Conservation (phyloP, 2,888 invertebrate species). For the Plagodis pulveraria region DNA sequence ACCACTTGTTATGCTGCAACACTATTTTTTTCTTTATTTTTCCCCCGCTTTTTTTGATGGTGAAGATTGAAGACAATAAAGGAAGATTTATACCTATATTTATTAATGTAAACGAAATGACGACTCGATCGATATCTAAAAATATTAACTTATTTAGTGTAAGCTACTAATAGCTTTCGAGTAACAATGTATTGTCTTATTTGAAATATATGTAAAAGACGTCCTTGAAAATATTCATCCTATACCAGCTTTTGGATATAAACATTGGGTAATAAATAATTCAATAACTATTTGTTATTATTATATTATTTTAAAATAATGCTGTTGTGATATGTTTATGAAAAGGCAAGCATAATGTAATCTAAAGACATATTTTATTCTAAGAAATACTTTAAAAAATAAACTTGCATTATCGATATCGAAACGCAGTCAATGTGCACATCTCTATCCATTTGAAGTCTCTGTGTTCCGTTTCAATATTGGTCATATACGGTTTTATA, state of each 20-base stretch:
- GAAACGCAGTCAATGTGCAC: too few species aligned
- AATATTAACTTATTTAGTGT: constrained; percentile 75
- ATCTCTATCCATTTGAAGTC: too few species aligned
- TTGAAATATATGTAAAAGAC: constrained; percentile 53
- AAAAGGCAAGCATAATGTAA: too few species aligned
- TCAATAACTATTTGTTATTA: neutral
- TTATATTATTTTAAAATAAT: neutral
- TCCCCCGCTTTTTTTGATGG: constrained; percentile 72
- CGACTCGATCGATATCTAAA: constrained; percentile 75
- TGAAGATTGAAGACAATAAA: constrained; percentile 83
- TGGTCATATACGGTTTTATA: too few species aligned
- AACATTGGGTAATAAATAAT: constrained; percentile 26
- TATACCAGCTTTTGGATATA: constrained; percentile 51
- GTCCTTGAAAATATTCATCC: constrained; percentile 44
- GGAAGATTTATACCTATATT: constrained; percentile 82
- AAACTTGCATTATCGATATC: too few species aligned
- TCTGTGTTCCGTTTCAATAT: too few species aligned
- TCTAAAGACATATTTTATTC: too few species aligned
- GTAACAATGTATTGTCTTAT: constrained; percentile 51
- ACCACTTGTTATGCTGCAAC: constrained; percentile 63
- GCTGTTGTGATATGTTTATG: neutral
- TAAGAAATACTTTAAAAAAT: too few species aligned
- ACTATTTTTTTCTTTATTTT: constrained; percentile 39
- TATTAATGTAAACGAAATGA: constrained; percentile 74
- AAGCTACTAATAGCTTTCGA: constrained; percentile 63